Base-by-base conservation (phyloP, 2,888 invertebrate species). In the Coenonympha glycerion region DNA sequence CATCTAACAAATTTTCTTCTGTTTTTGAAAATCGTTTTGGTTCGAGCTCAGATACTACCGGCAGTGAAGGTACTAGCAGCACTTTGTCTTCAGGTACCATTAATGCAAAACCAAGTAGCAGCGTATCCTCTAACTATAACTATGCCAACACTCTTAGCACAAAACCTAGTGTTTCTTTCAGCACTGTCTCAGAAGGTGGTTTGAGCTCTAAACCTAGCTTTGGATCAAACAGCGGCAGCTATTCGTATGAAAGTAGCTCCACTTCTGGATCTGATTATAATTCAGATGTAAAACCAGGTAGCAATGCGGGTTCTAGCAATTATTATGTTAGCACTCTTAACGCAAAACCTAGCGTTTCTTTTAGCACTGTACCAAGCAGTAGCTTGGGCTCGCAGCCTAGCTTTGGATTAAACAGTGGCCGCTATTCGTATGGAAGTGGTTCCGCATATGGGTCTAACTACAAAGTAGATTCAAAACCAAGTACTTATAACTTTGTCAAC, bases 1-100 rank as follows among this genome's bases (percentile, higher is more conserved):
- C 56, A 30, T 40, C 56, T 45, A 31, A 1, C 30, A 47, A 13
- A 19, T 46, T 46, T 13, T 21, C 3, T n/a, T 24, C 45, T 3
- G 39, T 21, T 6, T 21, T 42, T 34, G 49, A 42, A 6, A 36
- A 37, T 39, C 34, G 45, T 16, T 55, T 47, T 49, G 49, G 36
- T 37, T 46, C n/a, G 24, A 47, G n/a, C 15, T 40, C 28, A 24
- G 51, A 31, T n/a, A 45, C 11, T 36, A 48, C 5, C 9, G 42
- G 24, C 19, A 48, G 39, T 30, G 15, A 24, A 26, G 45, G 15
- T 11, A 26, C 49, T 4, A 22, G 36, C 13, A 33, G 21, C 30
- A 18, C 36, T 39, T 24, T 22, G 13, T 34, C 41, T 22, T 34
- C 37, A 19, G 26, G 37, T 30, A 47, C n/a, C 31, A 26, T 19